Percentiles rank a stretch among this genome's conserved stretches.
Conservation (phyloP, 2,113 vertebrate genomes). For the Dermatemys mawii region DNA sequence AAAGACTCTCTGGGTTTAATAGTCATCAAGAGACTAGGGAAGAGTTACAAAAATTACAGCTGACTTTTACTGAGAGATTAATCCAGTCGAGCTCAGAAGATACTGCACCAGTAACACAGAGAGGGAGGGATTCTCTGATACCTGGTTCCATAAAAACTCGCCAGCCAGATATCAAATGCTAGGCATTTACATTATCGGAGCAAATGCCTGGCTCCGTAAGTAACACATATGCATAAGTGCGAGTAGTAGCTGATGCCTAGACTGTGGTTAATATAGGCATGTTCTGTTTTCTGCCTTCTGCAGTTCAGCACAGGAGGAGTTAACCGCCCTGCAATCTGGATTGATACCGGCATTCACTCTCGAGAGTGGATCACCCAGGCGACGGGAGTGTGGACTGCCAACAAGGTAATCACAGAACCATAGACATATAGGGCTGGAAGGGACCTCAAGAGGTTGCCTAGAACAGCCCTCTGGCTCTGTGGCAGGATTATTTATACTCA, state of each 20-base stretch:
- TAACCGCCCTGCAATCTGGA: slow-evolving; percentile 84
- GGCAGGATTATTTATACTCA: neutral
- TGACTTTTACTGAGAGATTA: neutral
- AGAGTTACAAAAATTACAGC: neutral
- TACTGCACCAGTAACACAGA: neutral
- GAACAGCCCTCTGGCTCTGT: neutral
- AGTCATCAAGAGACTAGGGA: neutral
- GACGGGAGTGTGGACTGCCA: slow-evolving; percentile 88
- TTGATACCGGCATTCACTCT: slow-evolving; percentile 92
- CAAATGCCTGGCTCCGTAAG: neutral
- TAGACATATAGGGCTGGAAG: neutral
- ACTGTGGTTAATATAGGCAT: neutral
- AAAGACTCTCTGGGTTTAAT: neutral
- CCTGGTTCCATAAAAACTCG: neutral
- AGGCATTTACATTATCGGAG: neutral
- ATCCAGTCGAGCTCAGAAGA: neutral
- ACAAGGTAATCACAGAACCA: slow-evolving; percentile 80
- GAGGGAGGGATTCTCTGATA: neutral
- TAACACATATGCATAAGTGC: neutral
- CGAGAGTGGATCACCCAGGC: slow-evolving; percentile 94
- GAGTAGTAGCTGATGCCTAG: too few species aligned
- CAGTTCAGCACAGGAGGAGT: slow-evolving; percentile 91
- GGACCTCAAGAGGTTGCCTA: neutral
- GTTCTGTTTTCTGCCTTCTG: neutral
- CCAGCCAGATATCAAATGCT: neutral